Conservation (phyloP, 2,888 invertebrate genomes). For the Keiferia lycopersicella region DNA sequence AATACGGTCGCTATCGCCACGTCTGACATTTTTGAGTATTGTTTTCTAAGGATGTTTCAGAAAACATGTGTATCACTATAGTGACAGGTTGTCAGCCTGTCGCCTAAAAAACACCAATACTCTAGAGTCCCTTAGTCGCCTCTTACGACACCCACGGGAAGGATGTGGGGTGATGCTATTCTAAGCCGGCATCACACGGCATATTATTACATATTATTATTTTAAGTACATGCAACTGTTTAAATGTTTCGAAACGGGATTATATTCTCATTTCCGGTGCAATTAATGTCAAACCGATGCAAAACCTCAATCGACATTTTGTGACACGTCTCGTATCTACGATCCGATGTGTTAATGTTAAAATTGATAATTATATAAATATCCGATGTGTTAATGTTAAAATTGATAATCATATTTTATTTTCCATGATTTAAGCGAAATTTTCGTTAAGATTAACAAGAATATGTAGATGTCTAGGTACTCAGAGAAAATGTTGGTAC, state of each 20-base stretch:
- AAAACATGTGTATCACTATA: too few relatives aligned
- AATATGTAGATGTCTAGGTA: neutral
- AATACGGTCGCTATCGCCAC: too few relatives aligned
- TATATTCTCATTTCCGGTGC: conserved; percentile 1
- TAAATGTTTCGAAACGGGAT: neutral
- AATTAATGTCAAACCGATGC: conserved; percentile 10
- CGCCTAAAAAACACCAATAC: too few relatives aligned
- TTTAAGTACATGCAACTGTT: neutral
- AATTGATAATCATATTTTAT: conserved; percentile 1
- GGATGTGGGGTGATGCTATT: too few relatives aligned
- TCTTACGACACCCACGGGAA: too few relatives aligned
- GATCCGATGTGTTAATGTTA: neutral
- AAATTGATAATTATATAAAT: neutral
- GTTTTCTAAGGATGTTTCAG: too few relatives aligned
- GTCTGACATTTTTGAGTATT: too few relatives aligned
- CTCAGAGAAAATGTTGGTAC: too few relatives aligned
- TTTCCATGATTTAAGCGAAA: neutral
- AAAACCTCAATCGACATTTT: conserved; percentile 11
- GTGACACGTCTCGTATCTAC: conserved; percentile 3
- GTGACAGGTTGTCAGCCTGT: too few relatives aligned
- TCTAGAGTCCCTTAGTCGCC: too few relatives aligned
- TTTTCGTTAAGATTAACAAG: neutral
- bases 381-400: too few relatives aligned
- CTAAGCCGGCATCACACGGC: too few relatives aligned
- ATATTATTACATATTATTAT: neutral